Base-by-base conservation (phyloP, 1,140 invertebrate species). In the Lineus longissimus region DNA sequence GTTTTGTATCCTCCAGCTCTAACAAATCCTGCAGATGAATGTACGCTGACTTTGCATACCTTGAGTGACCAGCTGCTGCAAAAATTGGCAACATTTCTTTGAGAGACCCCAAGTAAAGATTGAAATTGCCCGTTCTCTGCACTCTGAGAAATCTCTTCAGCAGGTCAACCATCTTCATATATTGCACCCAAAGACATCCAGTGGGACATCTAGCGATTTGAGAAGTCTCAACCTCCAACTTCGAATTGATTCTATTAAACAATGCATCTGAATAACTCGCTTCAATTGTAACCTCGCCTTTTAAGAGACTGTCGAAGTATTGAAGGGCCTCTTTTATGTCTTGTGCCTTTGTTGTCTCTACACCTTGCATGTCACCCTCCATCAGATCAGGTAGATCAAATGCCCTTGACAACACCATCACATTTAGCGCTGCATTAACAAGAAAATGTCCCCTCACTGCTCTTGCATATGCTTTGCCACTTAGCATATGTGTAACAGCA, bases 11-110 rank as follows among this genome's bases (percentile, higher is more conserved):
- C n/a, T n/a, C n/a, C n/a, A n/a, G n/a, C n/a, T 66, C 58, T 58
- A 54, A 0, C 80, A 79, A 82, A 70, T 82, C 68, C 75, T 82
- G 78, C 13, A 84, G 60, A 69, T 83, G 84, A 22, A 83, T 57
- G 40, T 78, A 74, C 33, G 69, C 70, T 60, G 77, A 80, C 76
- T 84, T 85, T 9, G 80, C 76, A 71, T 83, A 83, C 23, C 75
- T 59, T 63, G 77, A 79, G 67, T 84, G 83, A 17, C 82, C 81
- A 62, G 68, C 55, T 2, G 81, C 78, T 68, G 82, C 74, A 65
- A 82, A 81, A 59, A 69, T 78, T 1, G 77, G 79, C 7, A 82
- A 62, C 73, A 83, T 83, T 61, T 73, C 62, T 51, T 68, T 55
- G 17, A 83, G 9, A 7, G 65, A 22, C 11, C 47, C 2, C 4